These are phyloP conservation scores for Erynnis tages DNA, from an alignment of 2,888 invertebrate species.

Conservation along the genomic window DNA sequence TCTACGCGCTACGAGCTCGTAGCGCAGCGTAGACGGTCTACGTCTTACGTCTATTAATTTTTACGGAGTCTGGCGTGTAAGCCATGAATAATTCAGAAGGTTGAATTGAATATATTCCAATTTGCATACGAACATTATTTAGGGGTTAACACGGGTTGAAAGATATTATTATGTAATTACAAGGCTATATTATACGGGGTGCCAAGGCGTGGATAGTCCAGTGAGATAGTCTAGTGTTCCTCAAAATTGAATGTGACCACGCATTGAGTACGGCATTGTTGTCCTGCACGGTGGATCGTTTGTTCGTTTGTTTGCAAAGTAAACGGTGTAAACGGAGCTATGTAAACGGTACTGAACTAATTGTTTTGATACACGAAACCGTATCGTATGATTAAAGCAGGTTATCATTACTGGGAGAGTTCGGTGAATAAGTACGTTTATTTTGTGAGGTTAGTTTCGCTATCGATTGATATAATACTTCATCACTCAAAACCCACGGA, in stretches of 20 bases:
- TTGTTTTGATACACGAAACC: background rate
- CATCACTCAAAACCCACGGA: too few relatives aligned
- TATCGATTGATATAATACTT: too few relatives aligned
- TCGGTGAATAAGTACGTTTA: background rate
- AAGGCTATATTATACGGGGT: too few relatives aligned
- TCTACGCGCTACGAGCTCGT: conserved; percentile 13
- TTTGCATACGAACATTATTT: conserved; percentile 6
- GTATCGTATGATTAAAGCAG: background rate
- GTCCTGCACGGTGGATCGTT: background rate
- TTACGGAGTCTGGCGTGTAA: conserved; percentile 7
- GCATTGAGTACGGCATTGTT: too few relatives aligned
- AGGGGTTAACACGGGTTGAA: too few relatives aligned
- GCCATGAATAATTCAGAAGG: conserved; percentile 9
- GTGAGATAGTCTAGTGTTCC: too few relatives aligned
- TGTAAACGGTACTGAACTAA: background rate
- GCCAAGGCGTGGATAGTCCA: too few relatives aligned
- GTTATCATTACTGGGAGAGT: background rate
- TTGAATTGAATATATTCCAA: conserved; percentile 6
- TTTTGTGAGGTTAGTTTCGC: too few relatives aligned
- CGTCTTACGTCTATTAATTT: conserved; percentile 11
- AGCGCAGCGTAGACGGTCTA: conserved; percentile 9
- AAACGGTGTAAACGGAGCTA: conserved; percentile 1
- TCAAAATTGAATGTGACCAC: too few relatives aligned
- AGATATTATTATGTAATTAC: too few relatives aligned
- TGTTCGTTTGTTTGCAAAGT: conserved; percentile 10